Percentiles rank a stretch among this genome's conserved stretches.
Conservation (phyloP, 2,113 vertebrate species). For the Daphoenositta chrysoptera region DNA sequence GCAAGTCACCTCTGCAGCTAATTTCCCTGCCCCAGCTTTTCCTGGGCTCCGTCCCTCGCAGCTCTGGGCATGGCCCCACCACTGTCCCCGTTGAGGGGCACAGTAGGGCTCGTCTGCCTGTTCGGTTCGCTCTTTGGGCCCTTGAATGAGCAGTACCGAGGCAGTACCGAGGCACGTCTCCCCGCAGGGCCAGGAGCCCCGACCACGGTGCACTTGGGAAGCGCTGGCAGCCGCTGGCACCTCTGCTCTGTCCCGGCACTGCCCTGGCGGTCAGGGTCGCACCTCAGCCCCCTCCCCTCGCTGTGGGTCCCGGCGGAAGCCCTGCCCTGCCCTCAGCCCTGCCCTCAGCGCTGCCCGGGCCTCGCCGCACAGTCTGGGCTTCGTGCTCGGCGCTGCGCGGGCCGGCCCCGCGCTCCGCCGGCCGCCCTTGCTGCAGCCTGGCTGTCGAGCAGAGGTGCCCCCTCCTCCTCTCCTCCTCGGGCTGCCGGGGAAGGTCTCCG, state of each 20-base stretch:
- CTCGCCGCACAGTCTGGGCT: accelerated
- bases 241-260: not conserved
- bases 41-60: not conserved
- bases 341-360: not conserved
- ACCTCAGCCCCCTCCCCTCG: not conserved
- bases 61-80: not conserved
- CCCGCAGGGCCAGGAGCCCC: not conserved
- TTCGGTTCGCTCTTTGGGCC: not conserved
- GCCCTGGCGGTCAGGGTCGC: not conserved
- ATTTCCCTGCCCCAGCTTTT: not conserved
- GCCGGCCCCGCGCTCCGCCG: not conserved
- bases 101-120: not conserved
- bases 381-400: not conserved
- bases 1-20: not conserved
- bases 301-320: not conserved
- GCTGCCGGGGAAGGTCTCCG: not conserved
- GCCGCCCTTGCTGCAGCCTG: not conserved
- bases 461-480: not conserved
- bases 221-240: not conserved
- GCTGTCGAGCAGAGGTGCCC: not conserved
- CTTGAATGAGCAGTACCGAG: accelerated
- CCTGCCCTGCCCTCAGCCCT: not conserved
- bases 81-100: accelerated
- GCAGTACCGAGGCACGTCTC: accelerated
- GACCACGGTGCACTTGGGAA: accelerated